Base-by-base conservation (phyloP, 1,140 invertebrate genomes). In the Oscheius sp. region DNA sequence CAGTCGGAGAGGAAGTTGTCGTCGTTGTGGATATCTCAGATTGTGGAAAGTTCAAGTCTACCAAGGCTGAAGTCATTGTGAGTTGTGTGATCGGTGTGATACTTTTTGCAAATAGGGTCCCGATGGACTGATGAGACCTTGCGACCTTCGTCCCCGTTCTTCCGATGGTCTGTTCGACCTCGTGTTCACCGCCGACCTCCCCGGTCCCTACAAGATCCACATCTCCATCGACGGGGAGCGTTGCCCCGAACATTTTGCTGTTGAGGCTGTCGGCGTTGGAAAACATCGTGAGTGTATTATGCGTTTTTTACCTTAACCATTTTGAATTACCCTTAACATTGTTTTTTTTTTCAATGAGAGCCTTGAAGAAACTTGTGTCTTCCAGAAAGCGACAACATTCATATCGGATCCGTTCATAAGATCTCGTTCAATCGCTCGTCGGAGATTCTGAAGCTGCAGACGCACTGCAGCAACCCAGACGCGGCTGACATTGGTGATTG, bases 21-120 rank as follows among this genome's bases (percentile, higher is more conserved):
- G 59, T 71, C 42, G 31, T 58, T n/a, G 32, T 71, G 20, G 69
- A 71, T 15, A 42, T 58, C 18, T 45, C 45, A n/a, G 62, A 62
- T 3, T 71, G 69, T 64, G 69, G 69, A 49, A 65, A 71, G 20
- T 34, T 46, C 42, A 71, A 71, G 31, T 42, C 34, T 13, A 36
- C 52, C 34, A 61, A 58, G 26, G 59, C 52, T 20, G 32, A 42
- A 3, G 62, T 71, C 35, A 38, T 71, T 34, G 61, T 63, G 29
- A 32, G 61, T 63, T 10, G 1, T 0, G 15, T 32, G 61, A 42
- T 18, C 0, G 61, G 15, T 34, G 7, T 23, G 55, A n/a, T 0
- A 32, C 26, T 18, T 7, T 32, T 63, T 1, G 32, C 0, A n/a
- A 32, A 0, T 63, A 63, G 34, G 69, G 69, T 34, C 69, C 69